Conservation (phyloP, 2,888 invertebrate genomes). For the Caenorhabditis sp. region DNA sequence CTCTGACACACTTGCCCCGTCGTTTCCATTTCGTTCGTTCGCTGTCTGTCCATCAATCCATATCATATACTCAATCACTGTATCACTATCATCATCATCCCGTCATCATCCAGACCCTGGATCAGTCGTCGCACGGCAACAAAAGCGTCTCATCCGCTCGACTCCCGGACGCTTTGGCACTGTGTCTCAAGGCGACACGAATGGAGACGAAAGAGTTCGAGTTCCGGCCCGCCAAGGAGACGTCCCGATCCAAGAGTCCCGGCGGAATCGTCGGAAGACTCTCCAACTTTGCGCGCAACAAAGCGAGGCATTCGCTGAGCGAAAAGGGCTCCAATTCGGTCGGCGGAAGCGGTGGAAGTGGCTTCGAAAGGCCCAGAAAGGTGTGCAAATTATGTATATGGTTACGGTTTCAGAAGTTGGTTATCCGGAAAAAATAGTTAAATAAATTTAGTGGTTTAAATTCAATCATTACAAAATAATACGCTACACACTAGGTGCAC, state of each 20-base stretch:
- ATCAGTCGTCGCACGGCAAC: constrained; percentile 57
- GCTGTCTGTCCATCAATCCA: too few species aligned
- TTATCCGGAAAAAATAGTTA: too few species aligned
- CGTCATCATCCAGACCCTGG: constrained; percentile 39
- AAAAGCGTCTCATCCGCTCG: constrained; percentile 71
- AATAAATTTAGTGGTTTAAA: too few species aligned
- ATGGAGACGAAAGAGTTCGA: constrained; percentile 77
- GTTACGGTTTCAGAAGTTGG: too few species aligned
- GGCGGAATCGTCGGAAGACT: constrained; percentile 80
- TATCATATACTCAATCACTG: too few species aligned
- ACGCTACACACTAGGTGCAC: too few species aligned
- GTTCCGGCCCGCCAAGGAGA: constrained; percentile 77
- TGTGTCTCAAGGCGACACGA: constrained; percentile 73
- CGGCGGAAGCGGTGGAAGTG: constrained; percentile 45
- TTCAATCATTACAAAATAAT: too few species aligned
- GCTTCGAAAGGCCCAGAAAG: constrained; percentile 65
- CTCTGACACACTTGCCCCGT: constrained; percentile 23
- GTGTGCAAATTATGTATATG: constrained; percentile 22
- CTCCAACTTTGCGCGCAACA: constrained; percentile 79
- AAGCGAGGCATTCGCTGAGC: constrained; percentile 76
- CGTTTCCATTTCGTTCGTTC: too few species aligned
- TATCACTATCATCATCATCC: constrained; percentile 15
- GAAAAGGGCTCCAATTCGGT: constrained; percentile 72
- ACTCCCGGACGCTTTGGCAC: constrained; percentile 78
- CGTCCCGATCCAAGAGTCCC: constrained; percentile 80